A percentile compares a stretch with the other conserved stretches of the same genome.
Evolutionary conservation across 2,888 invertebrate genomes (phyloP).

Genomic region (Cerceris rybyensis): DNA sequence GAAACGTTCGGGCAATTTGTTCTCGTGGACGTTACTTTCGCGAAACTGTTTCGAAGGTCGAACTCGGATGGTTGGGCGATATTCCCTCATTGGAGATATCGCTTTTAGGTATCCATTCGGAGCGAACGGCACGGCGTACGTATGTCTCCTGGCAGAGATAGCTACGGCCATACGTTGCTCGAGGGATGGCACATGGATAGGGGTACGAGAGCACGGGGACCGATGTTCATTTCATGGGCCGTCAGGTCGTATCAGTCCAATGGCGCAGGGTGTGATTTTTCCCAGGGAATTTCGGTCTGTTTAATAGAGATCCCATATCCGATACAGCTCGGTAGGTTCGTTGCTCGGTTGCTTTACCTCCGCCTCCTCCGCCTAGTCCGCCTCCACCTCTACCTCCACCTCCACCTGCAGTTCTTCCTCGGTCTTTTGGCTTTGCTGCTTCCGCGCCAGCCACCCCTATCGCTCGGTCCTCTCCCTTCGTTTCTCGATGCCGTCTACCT

Average conservation of each 20-base stretch:
- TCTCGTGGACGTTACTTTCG: conserved; percentile 16
- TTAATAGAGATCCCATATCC: conserved; percentile 76
- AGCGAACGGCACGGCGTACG: conserved; percentile 42
- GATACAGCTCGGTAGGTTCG: conserved; percentile 53
- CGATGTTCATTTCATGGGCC: conserved; percentile 81
- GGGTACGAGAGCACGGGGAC: conserved; percentile 64
- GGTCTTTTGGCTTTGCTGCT: conserved; percentile 5
- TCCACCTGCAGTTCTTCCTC: conserved; percentile 13
- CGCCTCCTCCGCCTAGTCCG: conserved; percentile 31
- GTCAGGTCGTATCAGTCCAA: conserved; percentile 78
- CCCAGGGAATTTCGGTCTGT: conserved; percentile 76
- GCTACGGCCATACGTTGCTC: conserved; percentile 20
- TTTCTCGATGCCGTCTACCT: not conserved
- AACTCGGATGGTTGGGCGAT: conserved; percentile 23
- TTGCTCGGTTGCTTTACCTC: conserved; percentile 42
- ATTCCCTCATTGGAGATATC: conserved; percentile 43
- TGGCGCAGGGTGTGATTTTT: conserved; percentile 76
- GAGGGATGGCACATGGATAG: conserved; percentile 32
- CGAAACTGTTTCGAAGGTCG: conserved; percentile 31
- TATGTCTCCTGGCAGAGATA: conserved; percentile 37
- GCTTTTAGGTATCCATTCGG: conserved; percentile 35
- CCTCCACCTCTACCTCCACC: conserved; percentile 4
- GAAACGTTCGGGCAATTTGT: conserved; percentile 26
- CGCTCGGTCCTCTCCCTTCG: not conserved
- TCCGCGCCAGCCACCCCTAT: conserved; percentile 2